Conservation (phyloP, 2,888 invertebrate genomes). For the Clanis bilineata region DNA sequence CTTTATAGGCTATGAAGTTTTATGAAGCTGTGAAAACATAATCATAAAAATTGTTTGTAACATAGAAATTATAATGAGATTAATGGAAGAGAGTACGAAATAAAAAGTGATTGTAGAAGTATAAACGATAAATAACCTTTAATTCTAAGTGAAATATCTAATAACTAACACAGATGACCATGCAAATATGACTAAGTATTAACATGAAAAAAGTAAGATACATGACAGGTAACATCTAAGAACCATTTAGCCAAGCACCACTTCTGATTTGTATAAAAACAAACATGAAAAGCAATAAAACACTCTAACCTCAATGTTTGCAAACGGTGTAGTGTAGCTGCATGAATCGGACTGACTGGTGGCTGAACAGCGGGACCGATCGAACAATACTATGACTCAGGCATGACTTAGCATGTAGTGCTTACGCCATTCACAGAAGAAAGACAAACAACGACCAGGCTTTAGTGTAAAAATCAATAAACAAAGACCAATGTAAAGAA, state of each 20-base stretch:
- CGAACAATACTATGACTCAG: slow-evolving; percentile 22
- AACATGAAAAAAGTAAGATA: not conserved
- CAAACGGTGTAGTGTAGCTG: slow-evolving; percentile 16
- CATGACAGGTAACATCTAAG: not conserved
- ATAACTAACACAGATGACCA: not conserved
- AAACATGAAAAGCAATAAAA: not conserved
- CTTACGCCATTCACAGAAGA: not conserved
- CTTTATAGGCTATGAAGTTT: too few species aligned
- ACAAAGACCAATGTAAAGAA: not conserved
- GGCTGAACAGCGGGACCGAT: slow-evolving; percentile 15
- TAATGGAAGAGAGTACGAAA: not conserved
- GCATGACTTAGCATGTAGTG: slow-evolving; percentile 17
- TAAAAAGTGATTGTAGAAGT: not conserved
- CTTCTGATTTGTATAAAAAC: not conserved
- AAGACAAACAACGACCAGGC: not conserved
- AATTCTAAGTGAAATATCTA: not conserved
- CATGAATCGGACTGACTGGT: slow-evolving; percentile 25
- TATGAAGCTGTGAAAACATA: too few species aligned
- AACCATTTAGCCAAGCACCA: not conserved
- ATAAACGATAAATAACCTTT: too few species aligned
- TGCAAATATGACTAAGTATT: not conserved
- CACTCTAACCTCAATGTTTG: slow-evolving; percentile 27
- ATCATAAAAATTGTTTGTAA: too few species aligned
- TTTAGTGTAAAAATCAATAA: not conserved
- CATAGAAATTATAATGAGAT: not conserved